Base-by-base conservation (phyloP, 2,888 invertebrate genomes). In the Drosophila austrosaltans region DNA sequence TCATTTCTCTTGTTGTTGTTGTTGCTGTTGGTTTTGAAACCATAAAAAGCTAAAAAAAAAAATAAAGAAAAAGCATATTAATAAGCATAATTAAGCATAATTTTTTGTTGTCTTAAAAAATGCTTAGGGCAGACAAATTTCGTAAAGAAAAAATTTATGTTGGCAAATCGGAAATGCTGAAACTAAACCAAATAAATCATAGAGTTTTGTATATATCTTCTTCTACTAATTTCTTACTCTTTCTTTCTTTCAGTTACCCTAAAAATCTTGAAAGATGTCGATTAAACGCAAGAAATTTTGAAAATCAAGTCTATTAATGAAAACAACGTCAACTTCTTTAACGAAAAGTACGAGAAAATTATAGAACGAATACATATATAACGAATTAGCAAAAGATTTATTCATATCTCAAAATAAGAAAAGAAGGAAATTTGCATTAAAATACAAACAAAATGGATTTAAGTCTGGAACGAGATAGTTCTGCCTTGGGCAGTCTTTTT, bases 401-500 rank as follows among this genome's bases (percentile, higher is more conserved):
- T 69, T 39, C 64, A 36, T 53, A 25, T 36, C 8, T 4, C 28
- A 28, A 28, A 20, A 16, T 16, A 16, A 16, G 16, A 16, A 16
- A 7, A 36, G 48, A 16, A 20, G 39, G 1, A 36, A 22, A 20
- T 60, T 30, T 16, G 12, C n/a, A 63, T 59, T 40, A 70, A 5
- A 42, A 57, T 30, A 22, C 8, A 30, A 63, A 25, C 28, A 83
- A 80, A 77, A 92, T 92, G 92, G 92, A 92, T 91, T 90, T 92
- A 75, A 92, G 91, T 77, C 89, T 92, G 71, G 92, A 92, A 90
- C 91, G 96, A 93, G 97, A 97, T 93, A 96, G 96, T 92, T 96
- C 96, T 92, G 97, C 97, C 83, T 94, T 98, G 91, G 98, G 98
- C 93, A 97, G 96, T 91, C 94, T 98, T 85, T 98, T 98, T 93